These are phyloP conservation scores for Lophius piscatorius DNA, from an alignment of 2,113 vertebrate species.

Conservation along the genomic window DNA sequence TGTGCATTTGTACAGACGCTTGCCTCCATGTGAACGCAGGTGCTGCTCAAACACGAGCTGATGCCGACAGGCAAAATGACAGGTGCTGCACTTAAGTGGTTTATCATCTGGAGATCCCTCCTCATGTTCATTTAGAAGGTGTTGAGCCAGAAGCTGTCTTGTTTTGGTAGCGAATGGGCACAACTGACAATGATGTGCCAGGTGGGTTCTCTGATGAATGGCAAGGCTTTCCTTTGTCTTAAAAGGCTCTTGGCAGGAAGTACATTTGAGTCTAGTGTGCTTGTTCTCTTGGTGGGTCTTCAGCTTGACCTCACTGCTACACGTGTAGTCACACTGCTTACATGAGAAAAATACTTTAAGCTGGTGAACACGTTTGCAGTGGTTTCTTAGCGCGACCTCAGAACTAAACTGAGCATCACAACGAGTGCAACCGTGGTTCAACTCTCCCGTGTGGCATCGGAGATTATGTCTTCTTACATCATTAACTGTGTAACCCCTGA, in stretches of 20 bases:
- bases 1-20: slow-evolving; percentile 90
- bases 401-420: slow-evolving; percentile 91
- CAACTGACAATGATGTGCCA: slow-evolving; percentile 85
- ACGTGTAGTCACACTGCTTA: slow-evolving; percentile 80
- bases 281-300: slow-evolving; percentile 83
- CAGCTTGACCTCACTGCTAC: slow-evolving; percentile 80
- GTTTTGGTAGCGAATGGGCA: slow-evolving; percentile 88
- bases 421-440: slow-evolving; percentile 80
- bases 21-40: slow-evolving; percentile 90
- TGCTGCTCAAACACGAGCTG: slow-evolving; percentile 94
- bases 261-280: slow-evolving; percentile 82
- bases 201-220: slow-evolving; percentile 82
- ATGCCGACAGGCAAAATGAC: slow-evolving; percentile 86
- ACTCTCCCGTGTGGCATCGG: slow-evolving; percentile 88
- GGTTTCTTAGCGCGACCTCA: slow-evolving; percentile 89
- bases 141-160: slow-evolving; percentile 83
- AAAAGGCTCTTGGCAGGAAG: slow-evolving; percentile 82
- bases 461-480: slow-evolving; percentile 89
- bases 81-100: slow-evolving; percentile 85
- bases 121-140: slow-evolving; percentile 88
- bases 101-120: slow-evolving; percentile 68
- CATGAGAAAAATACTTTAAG: slow-evolving; percentile 75
- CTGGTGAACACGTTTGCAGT: slow-evolving; percentile 84
- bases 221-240: slow-evolving; percentile 78
- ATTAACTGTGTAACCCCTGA: slow-evolving; percentile 87